Evolutionary conservation across 2,888 invertebrate species (phyloP).

Genomic region (Panopea generosa): DNA sequence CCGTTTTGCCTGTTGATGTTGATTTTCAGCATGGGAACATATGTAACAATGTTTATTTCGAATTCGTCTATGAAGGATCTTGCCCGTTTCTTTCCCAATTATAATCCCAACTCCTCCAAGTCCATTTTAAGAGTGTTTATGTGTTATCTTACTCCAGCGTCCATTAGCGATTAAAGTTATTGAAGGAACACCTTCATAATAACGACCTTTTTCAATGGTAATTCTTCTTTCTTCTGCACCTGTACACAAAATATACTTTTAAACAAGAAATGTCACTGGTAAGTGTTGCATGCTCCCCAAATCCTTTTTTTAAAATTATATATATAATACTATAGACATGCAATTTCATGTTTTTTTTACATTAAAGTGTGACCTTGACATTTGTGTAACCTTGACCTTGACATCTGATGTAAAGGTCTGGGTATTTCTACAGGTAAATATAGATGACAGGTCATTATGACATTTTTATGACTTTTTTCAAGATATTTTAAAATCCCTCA

Average conservation of each 20-base stretch:
- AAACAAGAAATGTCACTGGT: too few species aligned
- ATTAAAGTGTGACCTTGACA: too few species aligned
- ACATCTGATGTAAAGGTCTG: too few species aligned
- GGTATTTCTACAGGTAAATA: too few species aligned
- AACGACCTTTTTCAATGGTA: conserved; percentile 23
- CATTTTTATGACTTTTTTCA: too few species aligned
- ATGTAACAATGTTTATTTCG: conserved; percentile 60
- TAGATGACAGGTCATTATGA: too few species aligned
- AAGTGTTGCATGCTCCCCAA: too few species aligned
- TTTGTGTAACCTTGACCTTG: too few species aligned
- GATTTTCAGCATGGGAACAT: conserved; percentile 33
- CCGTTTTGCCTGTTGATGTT: neutral
- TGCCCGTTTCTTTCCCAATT: conserved; percentile 47
- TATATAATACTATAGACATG: too few species aligned
- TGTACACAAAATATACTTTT: neutral
- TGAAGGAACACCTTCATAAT: conserved; percentile 48
- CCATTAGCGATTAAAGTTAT: conserved; percentile 34
- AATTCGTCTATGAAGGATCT: conserved; percentile 58
- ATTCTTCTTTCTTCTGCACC: conserved; percentile 46
- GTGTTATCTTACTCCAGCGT: conserved; percentile 16
- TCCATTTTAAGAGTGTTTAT: conserved; percentile 63
- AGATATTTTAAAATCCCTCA: too few species aligned
- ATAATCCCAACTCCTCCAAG: conserved; percentile 61
- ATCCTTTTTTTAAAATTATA: too few species aligned
- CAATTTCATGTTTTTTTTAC: too few species aligned